Evolutionary conservation across 2,113 vertebrate genomes (phyloP), one percentile per base, ranked within the genome.

Genomic region (Mirza zaza): DNA sequence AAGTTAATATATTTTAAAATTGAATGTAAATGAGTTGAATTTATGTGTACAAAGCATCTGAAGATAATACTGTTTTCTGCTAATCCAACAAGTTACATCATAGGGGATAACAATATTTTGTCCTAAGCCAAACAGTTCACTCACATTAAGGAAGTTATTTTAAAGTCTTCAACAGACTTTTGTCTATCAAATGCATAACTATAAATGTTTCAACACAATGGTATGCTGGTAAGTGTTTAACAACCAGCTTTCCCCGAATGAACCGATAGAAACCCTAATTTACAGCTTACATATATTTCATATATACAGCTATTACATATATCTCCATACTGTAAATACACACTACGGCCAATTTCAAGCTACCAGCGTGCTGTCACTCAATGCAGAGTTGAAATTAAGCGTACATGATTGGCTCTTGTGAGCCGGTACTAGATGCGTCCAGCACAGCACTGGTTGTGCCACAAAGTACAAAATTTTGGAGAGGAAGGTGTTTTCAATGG

Each of bases 51-150:
- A 96, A 96, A 82, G 21, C 68, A 59, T 70, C 87, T 96, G 20
- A 29, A 88, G 11, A 77, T 83, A 88, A 79, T 9, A 80, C 29
- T 8, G 0, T 9, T 93, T 97, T 63, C 48, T 95, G 52, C 90
- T 84, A 68, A 70, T 63, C 42, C 0, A 68, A 11, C 42, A 87
- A 32, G 9, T 93, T 50, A 36, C n/a, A 93, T 48, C 67, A 21
- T 94, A 87, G 50, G 48, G 55, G n/a, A 84, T 93, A 84, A 82
- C 86, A 92, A 57, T 89, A 87, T 57, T 93, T 81, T 86, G 83
- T 45, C 42, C 2, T 59, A 68, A 42, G 18, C 18, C 9, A 81
- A 80, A 63, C 4, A 57, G 50, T 75, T 77, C 4, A n/a, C 32
- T 96, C 29, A 87, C 36, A 90, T 65, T 59, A 86, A 48, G 21